Base-by-base conservation (phyloP, 2,797 vertebrate species). In the Triplophysa bombifrons region DNA sequence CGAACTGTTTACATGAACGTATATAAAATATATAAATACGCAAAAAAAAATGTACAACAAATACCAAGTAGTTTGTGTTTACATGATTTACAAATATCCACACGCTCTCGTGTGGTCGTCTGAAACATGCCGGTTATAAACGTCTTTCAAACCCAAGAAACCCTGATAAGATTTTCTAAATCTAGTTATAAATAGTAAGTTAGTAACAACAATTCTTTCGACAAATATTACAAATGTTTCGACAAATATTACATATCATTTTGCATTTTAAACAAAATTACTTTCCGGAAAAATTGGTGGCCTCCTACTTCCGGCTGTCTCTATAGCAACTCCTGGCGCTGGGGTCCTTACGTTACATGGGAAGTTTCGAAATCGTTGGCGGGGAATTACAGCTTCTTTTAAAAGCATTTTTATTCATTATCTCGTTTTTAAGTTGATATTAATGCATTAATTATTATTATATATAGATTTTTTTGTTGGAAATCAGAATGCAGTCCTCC, bases 401-500 rank as follows among this genome's bases (percentile, higher is more conserved):
- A 30, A 56, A 27, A 34, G 2, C 27, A 30, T 72, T 16, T 2
- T 27, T 4, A 63, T 5, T 64, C 16, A 9, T 19, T 7, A 30
- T 17, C 14, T 64, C 7, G 30, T 63, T 63, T 63, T 34, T 19
- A 27, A 55, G 20, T 12, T 30, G 41, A 41, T 60, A 1, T 0
- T 17, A 19, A 14, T 63, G 2, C 10, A 20, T 9, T 56, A 1
- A 30, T 11, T 48, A 68, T 60, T 0, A 9, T 30, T 30, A 4
- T 30, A 30, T 1, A 30, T 4, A 3, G 14, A 16, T 51, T 16
- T 51, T 55, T 41, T 61, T 10, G 60, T 30, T 63, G 60, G 12
- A 66, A 48, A 53, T 22, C 60, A 55, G 71, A 87, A 97, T 97
- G 96, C 79, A 91, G 56, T 93, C 93, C 46, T 89, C 88, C 80